These are phyloP conservation scores for Rhimphoctona megacephalus DNA, from an alignment of 2,888 invertebrate species.

Conservation along the genomic window DNA sequence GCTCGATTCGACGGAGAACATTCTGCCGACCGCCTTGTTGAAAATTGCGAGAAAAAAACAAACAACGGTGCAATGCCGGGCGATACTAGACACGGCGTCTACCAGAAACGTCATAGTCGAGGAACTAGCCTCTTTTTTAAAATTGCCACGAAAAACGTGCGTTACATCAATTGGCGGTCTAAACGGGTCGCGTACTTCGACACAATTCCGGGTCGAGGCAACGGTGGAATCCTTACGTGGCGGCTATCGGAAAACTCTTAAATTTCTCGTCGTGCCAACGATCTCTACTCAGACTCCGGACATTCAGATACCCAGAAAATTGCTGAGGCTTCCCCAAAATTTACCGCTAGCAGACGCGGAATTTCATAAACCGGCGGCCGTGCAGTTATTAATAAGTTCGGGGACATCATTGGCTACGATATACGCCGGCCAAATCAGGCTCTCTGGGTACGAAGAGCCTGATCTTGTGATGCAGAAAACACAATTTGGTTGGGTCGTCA, in stretches of 20 bases:
- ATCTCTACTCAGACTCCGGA: conserved; percentile 55
- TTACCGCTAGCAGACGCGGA: conserved; percentile 42
- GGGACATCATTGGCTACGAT: conserved; percentile 7
- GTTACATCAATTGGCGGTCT: conserved; percentile 8
- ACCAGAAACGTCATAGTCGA: conserved; percentile 26
- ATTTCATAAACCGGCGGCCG: conserved; percentile 52
- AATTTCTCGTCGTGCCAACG: conserved; percentile 44
- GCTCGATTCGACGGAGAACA: neutral
- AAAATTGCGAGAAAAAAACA: neutral
- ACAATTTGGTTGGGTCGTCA: conserved; percentile 65
- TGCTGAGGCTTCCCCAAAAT: conserved; percentile 25
- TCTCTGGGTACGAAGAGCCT: conserved; percentile 11
- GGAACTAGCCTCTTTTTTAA: neutral
- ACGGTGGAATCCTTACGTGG: conserved; percentile 33
- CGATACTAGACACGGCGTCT: conserved; percentile 26
- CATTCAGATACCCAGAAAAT: neutral
- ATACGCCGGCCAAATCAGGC: conserved; percentile 52
- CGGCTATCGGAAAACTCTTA: conserved; percentile 22
- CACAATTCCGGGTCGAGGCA: conserved; percentile 28
- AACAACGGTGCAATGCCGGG: neutral
- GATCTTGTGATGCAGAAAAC: conserved; percentile 59
- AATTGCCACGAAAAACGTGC: neutral
- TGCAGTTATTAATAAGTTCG: conserved; percentile 48
- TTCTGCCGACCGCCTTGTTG: neutral
- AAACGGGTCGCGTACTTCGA: neutral